phyloP scores from a whole-genome alignment of 2,113 vertebrate species.

The Athene cunicularia region DNA sequence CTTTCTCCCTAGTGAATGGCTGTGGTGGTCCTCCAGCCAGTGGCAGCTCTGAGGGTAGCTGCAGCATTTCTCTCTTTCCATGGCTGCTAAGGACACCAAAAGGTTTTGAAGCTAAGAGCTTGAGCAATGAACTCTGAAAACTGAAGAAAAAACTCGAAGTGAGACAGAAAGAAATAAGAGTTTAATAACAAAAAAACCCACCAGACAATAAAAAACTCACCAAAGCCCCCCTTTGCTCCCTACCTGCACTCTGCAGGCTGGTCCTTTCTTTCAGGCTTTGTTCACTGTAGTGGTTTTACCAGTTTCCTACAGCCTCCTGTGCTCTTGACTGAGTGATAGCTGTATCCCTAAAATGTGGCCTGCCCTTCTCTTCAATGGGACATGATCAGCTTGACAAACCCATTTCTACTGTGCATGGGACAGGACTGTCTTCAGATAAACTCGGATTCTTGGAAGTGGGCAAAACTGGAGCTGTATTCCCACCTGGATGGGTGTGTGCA shows the following conservation, averaged over 20 bases:
- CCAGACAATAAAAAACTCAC: neutral
- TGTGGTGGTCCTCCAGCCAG: neutral
- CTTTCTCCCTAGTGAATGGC: neutral
- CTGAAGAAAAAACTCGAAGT: neutral
- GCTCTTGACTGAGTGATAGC: neutral
- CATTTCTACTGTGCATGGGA: neutral
- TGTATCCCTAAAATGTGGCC: neutral
- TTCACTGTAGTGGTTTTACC: neutral
- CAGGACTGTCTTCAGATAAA: neutral
- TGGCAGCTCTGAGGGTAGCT: neutral
- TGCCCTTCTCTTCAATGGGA: neutral
- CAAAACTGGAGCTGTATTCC: neutral
- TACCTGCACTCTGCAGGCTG: neutral
- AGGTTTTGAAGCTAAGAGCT: neutral
- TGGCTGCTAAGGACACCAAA: neutral
- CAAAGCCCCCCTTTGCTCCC: neutral
- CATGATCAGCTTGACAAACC: neutral
- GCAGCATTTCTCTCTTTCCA: neutral
- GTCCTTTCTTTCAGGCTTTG: neutral
- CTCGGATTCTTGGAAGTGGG: neutral
- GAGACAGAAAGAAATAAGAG: neutral
- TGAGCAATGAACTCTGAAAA: neutral
- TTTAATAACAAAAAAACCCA: neutral
- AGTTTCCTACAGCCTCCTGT: neutral
- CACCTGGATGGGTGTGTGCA: fast-evolving